These are phyloP conservation scores for Mormyrus iriodes DNA, from an alignment of 2,113 vertebrate genomes.

Conservation along the genomic window DNA sequence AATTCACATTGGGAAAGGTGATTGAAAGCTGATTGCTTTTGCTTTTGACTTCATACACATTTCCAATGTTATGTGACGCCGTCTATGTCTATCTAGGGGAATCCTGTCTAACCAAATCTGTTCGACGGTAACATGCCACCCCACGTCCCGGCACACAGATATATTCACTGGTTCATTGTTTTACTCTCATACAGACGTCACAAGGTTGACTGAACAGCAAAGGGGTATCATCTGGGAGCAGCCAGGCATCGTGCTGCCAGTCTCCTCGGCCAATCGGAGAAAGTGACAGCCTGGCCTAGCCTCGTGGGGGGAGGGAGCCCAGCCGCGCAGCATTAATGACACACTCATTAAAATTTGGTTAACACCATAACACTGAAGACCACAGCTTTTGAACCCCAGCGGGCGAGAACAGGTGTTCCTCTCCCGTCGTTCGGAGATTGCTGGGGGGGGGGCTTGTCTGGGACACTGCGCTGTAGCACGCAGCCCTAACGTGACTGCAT, in stretches of 20 bases:
- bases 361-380: constrained; percentile 2
- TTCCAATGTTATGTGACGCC: background rate
- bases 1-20: background rate
- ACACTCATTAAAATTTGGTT: constrained; percentile 14
- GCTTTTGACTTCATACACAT: background rate
- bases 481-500: background rate
- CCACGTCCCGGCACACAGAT: background rate
- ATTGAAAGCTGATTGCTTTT: background rate
- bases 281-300: background rate
- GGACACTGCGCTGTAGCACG: background rate
- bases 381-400: background rate
- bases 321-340: background rate
- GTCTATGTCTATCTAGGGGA: background rate
- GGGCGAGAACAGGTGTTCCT: background rate
- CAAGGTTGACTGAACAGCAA: background rate
- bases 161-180: background rate
- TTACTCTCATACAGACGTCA: background rate
- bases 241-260: background rate
- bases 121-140: background rate
- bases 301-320: background rate
- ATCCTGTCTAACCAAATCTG: background rate
- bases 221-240: background rate
- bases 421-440: background rate
- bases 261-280: background rate
- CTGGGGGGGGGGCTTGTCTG: background rate